These are phyloP conservation scores for Hemichromis elongatus DNA, from an alignment of 2,113 vertebrate species.

Conservation along the genomic window DNA sequence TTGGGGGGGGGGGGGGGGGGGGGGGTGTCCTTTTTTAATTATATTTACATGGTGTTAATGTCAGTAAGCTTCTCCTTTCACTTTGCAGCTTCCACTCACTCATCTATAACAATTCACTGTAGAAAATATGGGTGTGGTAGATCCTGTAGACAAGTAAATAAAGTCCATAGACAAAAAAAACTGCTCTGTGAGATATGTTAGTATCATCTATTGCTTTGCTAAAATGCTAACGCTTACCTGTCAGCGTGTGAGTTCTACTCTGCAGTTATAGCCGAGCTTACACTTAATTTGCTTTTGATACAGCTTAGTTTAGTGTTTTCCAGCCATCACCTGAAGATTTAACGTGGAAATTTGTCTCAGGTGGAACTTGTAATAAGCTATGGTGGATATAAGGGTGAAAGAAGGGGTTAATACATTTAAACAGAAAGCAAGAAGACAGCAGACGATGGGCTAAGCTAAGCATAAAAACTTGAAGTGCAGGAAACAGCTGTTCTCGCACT, in stretches of 20 bases:
- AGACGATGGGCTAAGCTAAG: background rate
- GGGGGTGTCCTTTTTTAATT: background rate
- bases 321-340: background rate
- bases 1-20: background rate
- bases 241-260: background rate
- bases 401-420: background rate
- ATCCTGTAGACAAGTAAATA: background rate
- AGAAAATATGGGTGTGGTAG: background rate
- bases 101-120: background rate
- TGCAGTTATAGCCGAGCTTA: background rate
- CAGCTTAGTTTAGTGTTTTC: background rate
- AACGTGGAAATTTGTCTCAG: background rate
- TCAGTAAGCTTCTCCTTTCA: slow-evolving; percentile 6
- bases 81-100: background rate
- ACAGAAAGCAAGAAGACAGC: background rate
- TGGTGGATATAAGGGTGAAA: background rate
- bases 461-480: background rate
- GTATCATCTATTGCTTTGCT: background rate
- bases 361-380: background rate
- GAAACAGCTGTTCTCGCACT: background rate
- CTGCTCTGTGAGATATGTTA: background rate
- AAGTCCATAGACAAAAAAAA: background rate
- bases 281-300: background rate
- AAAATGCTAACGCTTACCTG: background rate
- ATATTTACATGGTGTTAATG: background rate